Conservation (phyloP, 2,888 invertebrate species). For the Marasmarcha lunaedactyla region DNA sequence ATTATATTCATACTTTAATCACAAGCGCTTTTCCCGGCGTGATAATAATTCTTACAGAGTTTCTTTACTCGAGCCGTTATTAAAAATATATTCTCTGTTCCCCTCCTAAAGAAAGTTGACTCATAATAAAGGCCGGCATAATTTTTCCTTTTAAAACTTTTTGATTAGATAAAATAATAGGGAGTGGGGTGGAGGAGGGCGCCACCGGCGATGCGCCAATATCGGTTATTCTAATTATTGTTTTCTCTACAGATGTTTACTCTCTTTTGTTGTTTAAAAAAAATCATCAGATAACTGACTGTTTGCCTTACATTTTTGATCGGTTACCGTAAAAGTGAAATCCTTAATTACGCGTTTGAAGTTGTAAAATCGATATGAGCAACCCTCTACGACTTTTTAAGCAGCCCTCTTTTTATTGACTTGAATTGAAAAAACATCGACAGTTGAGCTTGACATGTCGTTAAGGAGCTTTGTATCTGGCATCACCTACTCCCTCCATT, state of each 20-base stretch:
- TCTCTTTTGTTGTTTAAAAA: slow-evolving; percentile 44
- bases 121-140: slow-evolving; percentile 70
- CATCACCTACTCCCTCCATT: slow-evolving; percentile 31
- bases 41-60: slow-evolving; percentile 16
- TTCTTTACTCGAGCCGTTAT: slow-evolving; percentile 56
- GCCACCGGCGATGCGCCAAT: slow-evolving; percentile 56
- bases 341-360: slow-evolving; percentile 40
- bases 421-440: slow-evolving; percentile 57
- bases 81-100: slow-evolving; percentile 63
- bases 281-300: slow-evolving; percentile 23
- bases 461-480: slow-evolving; percentile 29
- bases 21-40: slow-evolving; percentile 27
- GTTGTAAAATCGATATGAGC: slow-evolving; percentile 25
- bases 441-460: slow-evolving; percentile 43
- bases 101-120: slow-evolving; percentile 65
- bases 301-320: slow-evolving; percentile 17
- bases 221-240: slow-evolving; percentile 68
- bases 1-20: slow-evolving; percentile 32
- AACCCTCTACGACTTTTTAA: slow-evolving; percentile 20
- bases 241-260: slow-evolving; percentile 54
- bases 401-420: slow-evolving; percentile 40
- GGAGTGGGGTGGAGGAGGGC: slow-evolving; percentile 43
- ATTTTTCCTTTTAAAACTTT: slow-evolving; percentile 73
- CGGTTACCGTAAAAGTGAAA: not conserved
- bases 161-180: slow-evolving; percentile 72